Conservation (phyloP, 2,113 vertebrate species). For the Proteles cristata region DNA sequence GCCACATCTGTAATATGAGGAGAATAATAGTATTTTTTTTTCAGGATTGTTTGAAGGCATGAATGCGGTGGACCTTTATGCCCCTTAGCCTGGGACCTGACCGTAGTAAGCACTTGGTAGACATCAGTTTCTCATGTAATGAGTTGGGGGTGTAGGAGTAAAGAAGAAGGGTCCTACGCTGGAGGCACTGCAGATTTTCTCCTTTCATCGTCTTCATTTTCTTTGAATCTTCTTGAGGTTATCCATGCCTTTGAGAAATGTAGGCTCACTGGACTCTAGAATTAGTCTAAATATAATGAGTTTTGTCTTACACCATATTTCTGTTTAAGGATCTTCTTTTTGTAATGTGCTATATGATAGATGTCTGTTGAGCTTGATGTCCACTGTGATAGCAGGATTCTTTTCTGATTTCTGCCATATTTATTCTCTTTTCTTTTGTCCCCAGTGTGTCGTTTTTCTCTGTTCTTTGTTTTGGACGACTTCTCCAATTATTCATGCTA, state of each 20-base stretch:
- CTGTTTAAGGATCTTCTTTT: constrained; percentile 31
- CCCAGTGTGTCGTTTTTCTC: neutral
- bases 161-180: neutral
- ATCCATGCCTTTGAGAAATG: neutral
- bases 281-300: neutral
- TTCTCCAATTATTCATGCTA: constrained; percentile 33
- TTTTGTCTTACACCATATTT: neutral
- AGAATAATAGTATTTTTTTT: neutral
- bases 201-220: constrained; percentile 7
- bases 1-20: neutral
- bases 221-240: neutral
- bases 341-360: neutral
- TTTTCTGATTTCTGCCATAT: neutral
- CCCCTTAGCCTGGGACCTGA: neutral
- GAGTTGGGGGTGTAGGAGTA: neutral
- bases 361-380: neutral
- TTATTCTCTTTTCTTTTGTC: constrained; percentile 16
- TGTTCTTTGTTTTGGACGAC: constrained; percentile 40
- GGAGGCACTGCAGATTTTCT: neutral
- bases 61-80: neutral
- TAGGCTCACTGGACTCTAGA: neutral
- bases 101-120: neutral
- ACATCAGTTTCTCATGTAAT: neutral
- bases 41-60: neutral
- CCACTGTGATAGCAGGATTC: neutral